A percentile compares a stretch with the other conserved stretches of the same genome.
Conservation (phyloP, 64 coral and sea anemone species). For the Porites lutea region DNA sequence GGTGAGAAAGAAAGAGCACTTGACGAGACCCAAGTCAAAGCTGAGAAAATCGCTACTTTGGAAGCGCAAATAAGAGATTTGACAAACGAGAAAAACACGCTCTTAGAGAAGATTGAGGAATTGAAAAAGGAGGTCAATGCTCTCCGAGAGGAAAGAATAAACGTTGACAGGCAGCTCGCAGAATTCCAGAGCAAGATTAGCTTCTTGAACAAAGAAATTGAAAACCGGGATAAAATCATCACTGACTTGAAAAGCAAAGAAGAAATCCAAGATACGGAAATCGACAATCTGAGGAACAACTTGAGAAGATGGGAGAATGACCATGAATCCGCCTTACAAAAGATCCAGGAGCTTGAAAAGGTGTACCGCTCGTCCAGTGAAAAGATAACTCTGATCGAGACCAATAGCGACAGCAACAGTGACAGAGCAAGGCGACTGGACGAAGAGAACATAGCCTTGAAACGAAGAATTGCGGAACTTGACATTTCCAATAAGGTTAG, state of each 20-base stretch:
- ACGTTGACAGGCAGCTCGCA: conserved; percentile 65
- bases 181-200: conserved; percentile 87
- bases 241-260: conserved; percentile 69
- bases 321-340: conserved; percentile 84
- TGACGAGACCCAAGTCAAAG: conserved; percentile 1
- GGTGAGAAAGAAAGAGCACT: conserved; percentile 57
- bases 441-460: conserved; percentile 86
- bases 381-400: conserved; percentile 74
- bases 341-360: conserved; percentile 90
- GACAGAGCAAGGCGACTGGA: conserved; percentile 87
- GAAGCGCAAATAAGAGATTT: conserved; percentile 63
- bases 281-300: conserved; percentile 84
- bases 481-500: conserved; percentile 70
- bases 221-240: conserved; percentile 77
- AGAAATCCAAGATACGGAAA: conserved; percentile 78
- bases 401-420: conserved; percentile 74
- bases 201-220: conserved; percentile 77
- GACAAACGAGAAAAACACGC: conserved; percentile 21
- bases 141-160: conserved; percentile 81
- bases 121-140: conserved; percentile 53
- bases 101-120: conserved; percentile 30
- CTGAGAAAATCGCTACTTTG: conserved; percentile 29
- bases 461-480: conserved; percentile 78
- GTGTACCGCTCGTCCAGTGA: conserved; percentile 68
- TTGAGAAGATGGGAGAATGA: conserved; percentile 83